Conservation (phyloP, 2,888 invertebrate species). For the Schizaphis graminum region DNA sequence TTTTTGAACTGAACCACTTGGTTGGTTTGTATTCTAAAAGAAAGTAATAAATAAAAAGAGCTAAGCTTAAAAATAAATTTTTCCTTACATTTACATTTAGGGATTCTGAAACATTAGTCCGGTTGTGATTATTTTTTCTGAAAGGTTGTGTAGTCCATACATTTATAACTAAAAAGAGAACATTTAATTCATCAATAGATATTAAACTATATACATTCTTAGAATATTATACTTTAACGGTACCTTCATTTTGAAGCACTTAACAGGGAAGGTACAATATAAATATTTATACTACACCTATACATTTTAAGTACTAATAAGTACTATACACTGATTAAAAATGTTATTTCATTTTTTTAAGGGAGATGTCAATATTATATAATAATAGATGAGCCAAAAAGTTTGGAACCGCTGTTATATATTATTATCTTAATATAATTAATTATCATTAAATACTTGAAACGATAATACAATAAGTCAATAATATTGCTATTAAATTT, state of each 20-base stretch:
- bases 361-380: too few species aligned
- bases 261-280: too few species aligned
- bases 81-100: slow-evolving; percentile 37
- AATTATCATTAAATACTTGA: background rate
- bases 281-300: too few species aligned
- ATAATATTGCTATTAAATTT: background rate
- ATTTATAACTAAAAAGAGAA: slow-evolving; percentile 79
- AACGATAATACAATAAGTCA: background rate
- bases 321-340: too few species aligned
- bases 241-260: too few species aligned
- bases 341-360: too few species aligned
- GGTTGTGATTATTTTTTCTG: slow-evolving; percentile 72
- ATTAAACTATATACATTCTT: background rate
- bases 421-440: background rate
- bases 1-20: slow-evolving; percentile 75
- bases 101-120: slow-evolving; percentile 37
- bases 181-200: background rate
- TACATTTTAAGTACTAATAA: too few species aligned
- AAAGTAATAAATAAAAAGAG: slow-evolving; percentile 25
- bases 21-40: slow-evolving; percentile 70
- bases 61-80: background rate
- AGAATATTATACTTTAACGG: background rate
- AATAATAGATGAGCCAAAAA: too few species aligned
- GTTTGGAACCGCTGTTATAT: too few species aligned
- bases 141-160: slow-evolving; percentile 88